Evolutionary conservation across 2,888 invertebrate species (phyloP).

Genomic region (Labia minor): DNA sequence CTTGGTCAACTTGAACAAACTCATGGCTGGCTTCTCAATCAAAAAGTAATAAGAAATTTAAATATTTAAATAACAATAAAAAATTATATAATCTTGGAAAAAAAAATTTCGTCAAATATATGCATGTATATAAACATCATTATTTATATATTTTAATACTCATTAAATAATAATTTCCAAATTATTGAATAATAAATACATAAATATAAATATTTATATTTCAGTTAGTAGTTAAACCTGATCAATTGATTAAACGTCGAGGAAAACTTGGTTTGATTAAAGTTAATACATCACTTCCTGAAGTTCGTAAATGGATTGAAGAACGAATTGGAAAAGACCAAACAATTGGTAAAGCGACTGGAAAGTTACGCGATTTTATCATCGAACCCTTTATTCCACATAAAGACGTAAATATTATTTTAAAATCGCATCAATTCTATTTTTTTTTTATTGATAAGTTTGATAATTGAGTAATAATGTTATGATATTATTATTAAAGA

Average conservation of each 20-base stretch:
- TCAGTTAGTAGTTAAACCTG: slow-evolving; percentile 96
- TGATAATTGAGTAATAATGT: no score
- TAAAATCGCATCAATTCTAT: slow-evolving; percentile 25
- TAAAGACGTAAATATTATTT: slow-evolving; percentile 51
- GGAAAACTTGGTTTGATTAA: slow-evolving; percentile 95
- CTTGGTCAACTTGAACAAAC: slow-evolving; percentile 64
- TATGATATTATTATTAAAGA: no score
- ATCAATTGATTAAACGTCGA: slow-evolving; percentile 94
- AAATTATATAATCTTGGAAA: no score
- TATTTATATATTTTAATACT: no score
- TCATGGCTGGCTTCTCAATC: slow-evolving; percentile 74
- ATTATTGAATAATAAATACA: no score
- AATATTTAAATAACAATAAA: not conserved
- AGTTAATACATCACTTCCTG: slow-evolving; percentile 72
- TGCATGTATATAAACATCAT: no score
- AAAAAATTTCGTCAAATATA: no score
- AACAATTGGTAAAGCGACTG: slow-evolving; percentile 74
- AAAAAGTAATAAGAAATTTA: slow-evolving; percentile 44
- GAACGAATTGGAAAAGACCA: slow-evolving; percentile 77
- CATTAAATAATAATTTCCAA: no score
- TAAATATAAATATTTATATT: no score
- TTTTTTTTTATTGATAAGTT: no score
- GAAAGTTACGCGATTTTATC: slow-evolving; percentile 85
- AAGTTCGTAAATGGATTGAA: slow-evolving; percentile 75
- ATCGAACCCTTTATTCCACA: slow-evolving; percentile 95